Conservation (phyloP, 2,797 vertebrate genomes). For the Graptemys geographica region DNA sequence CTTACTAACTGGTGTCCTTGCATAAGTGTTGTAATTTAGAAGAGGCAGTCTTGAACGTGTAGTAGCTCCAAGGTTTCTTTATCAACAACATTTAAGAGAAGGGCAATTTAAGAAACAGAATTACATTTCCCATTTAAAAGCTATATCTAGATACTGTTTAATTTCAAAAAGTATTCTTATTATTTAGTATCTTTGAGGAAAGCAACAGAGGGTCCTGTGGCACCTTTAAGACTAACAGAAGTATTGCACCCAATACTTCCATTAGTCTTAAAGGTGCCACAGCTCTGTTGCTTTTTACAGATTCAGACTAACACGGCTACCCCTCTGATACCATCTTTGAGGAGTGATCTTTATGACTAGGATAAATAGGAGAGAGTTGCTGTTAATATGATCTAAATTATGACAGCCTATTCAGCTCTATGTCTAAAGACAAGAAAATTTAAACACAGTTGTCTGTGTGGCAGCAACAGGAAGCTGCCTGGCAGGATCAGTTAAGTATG, state of each 20-base stretch:
- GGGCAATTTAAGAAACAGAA: not conserved
- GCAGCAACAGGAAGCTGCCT: not conserved
- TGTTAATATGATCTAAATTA: not conserved
- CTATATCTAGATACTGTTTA: not conserved
- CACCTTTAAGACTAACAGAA: no score
- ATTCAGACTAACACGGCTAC: no score
- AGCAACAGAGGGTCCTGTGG: no score
- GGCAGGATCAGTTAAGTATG: not conserved
- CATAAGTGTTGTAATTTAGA: not conserved
- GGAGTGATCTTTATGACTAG: not conserved
- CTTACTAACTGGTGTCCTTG: not conserved
- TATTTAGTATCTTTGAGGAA: not conserved
- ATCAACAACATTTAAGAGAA: not conserved
- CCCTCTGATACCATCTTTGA: not conserved
- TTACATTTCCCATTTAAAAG: not conserved
- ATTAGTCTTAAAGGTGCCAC: no score
- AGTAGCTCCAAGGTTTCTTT: not conserved
- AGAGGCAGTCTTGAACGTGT: not conserved
- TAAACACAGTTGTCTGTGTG: fast-evolving
- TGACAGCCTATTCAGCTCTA: not conserved
- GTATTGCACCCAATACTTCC: no score
- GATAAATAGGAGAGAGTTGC: not conserved
- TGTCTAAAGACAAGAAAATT: not conserved
- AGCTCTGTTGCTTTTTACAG: no score
- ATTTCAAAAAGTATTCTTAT: not conserved